phyloP scores from a whole-genome alignment of 2,797 vertebrate genomes.

The Telmatherina bonti region DNA sequence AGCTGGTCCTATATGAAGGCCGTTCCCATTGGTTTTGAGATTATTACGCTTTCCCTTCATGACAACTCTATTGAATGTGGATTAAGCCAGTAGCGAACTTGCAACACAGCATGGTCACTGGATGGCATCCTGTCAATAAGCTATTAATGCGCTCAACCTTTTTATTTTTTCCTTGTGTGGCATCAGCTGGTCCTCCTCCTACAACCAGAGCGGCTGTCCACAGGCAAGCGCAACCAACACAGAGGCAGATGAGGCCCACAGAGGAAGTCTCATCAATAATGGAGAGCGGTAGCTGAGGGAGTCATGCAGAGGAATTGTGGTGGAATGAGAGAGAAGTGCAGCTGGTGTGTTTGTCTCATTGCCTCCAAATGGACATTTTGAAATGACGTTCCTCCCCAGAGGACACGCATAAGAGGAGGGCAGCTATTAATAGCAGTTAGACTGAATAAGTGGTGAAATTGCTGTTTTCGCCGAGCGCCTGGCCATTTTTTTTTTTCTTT shows the following conservation, averaged over 20 bases:
- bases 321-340: conserved; percentile 65
- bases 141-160: conserved; percentile 52
- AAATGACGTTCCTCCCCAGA: conserved; percentile 50
- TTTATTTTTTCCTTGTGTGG: conserved; percentile 42
- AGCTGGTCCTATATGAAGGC: conserved; percentile 49
- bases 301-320: conserved; percentile 58
- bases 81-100: conserved; percentile 66
- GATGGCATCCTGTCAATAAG: conserved; percentile 60
- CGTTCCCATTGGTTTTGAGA: conserved; percentile 58
- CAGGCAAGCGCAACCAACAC: conserved; percentile 40
- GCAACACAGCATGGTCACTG: conserved; percentile 38
- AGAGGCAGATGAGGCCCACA: conserved; percentile 66
- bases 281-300: conserved; percentile 63
- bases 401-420: conserved; percentile 36
- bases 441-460: conserved; percentile 51
- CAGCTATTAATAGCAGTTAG: conserved; percentile 60
- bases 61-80: conserved; percentile 71
- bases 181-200: conserved; percentile 60
- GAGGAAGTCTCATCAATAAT: conserved; percentile 78
- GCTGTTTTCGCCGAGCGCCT: conserved; percentile 20
- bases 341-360: conserved; percentile 73
- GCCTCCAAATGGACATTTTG: conserved; percentile 66
- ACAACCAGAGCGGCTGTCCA: conserved; percentile 54
- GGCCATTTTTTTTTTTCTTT: conserved; percentile 18
- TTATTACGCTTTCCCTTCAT: conserved; percentile 67